Evolutionary conservation across 2,113 vertebrate species (phyloP).

Genomic region (Corythornis madagascariensis): DNA sequence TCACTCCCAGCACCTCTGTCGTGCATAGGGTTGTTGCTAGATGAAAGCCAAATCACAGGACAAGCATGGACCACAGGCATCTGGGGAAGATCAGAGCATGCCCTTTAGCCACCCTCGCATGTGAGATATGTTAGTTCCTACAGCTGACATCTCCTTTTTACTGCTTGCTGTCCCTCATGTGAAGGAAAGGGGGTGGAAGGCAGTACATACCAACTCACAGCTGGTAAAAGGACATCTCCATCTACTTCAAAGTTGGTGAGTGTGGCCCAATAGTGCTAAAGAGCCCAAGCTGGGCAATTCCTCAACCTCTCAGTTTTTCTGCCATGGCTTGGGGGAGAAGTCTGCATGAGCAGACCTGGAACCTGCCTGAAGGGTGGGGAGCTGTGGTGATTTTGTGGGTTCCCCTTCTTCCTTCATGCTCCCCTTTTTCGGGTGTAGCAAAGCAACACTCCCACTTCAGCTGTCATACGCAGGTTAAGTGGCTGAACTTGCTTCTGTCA

Average conservation of each 20-base stretch:
- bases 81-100: neutral
- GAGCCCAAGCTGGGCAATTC: neutral
- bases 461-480: constrained; percentile 68
- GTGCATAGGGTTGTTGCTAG: neutral
- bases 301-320: neutral
- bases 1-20: neutral
- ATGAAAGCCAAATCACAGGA: neutral
- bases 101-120: neutral
- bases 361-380: neutral
- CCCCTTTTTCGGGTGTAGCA: neutral
- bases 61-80: neutral
- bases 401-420: neutral
- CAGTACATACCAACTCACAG: neutral
- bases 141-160: neutral
- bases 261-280: neutral
- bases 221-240: neutral
- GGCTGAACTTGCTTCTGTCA: constrained; percentile 73
- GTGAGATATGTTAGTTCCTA: neutral
- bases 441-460: constrained; percentile 30
- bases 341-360: neutral
- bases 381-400: neutral
- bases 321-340: neutral
- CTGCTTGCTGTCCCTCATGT: neutral
- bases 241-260: neutral
- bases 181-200: neutral